Percentiles rank a stretch among this genome's conserved stretches.
These are phyloP conservation scores for Gadus chalcogrammus DNA, from an alignment of 2,113 vertebrate species.

Conservation along the genomic window DNA sequence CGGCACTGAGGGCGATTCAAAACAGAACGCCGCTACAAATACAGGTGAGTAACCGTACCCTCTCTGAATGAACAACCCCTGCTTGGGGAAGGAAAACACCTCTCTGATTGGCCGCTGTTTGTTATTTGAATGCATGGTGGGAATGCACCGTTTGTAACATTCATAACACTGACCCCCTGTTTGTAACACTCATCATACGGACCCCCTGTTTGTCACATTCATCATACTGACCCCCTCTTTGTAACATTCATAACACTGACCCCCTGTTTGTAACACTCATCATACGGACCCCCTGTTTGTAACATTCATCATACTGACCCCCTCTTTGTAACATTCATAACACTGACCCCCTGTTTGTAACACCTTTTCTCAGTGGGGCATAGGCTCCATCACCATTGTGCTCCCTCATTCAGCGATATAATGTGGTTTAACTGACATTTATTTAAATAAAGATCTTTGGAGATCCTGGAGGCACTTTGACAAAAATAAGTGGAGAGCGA, in stretches of 20 bases:
- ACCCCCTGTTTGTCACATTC: no score
- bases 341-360: not conserved
- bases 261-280: not conserved
- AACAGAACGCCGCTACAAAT: not conserved
- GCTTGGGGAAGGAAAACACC: no score
- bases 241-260: not conserved
- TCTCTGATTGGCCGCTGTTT: no score
- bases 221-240: no score
- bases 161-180: not conserved
- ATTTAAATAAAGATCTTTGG: constrained; percentile 34
- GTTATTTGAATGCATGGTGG: no score
- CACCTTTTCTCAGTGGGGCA: not conserved
- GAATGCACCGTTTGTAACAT: not conserved
- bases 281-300: not conserved
- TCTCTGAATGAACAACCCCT: no score
- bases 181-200: not conserved
- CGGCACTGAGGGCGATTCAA: no score
- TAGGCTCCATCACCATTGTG: no score
- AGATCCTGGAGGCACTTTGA: no score
- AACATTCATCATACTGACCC: not conserved
- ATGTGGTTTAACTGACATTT: constrained; percentile 34
- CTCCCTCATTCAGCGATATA: no score
- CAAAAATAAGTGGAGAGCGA: no score
- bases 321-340: not conserved
- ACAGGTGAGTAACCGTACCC: not conserved